These are phyloP conservation scores for Jacana jacana DNA, from an alignment of 2,113 vertebrate genomes.

Conservation along the genomic window DNA sequence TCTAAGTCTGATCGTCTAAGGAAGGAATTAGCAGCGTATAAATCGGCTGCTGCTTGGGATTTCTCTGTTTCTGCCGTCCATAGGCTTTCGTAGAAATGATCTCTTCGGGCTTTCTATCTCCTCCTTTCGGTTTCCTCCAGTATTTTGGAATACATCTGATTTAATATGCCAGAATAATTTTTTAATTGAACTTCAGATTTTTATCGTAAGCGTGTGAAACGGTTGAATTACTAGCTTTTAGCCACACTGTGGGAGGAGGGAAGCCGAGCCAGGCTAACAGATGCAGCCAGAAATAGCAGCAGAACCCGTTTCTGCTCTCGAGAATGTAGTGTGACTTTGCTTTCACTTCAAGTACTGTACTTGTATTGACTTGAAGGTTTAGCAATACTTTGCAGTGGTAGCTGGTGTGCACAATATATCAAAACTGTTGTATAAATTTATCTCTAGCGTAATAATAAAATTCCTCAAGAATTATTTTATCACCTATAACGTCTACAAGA, in stretches of 20 bases:
- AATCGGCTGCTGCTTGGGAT: slow-evolving; percentile 13
- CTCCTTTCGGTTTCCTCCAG: background rate
- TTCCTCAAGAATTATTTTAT: background rate
- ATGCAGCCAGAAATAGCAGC: background rate
- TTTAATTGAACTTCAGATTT: slow-evolving; percentile 6
- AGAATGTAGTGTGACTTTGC: background rate
- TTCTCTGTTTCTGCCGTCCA: background rate
- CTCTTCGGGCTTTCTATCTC: background rate
- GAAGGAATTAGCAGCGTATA: slow-evolving; percentile 49
- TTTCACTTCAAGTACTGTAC: background rate
- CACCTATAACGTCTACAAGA: background rate
- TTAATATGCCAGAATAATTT: background rate
- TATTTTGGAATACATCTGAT: background rate
- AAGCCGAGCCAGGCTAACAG: background rate
- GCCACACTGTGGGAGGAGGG: background rate
- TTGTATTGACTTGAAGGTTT: background rate
- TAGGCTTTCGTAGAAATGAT: background rate
- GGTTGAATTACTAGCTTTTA: background rate
- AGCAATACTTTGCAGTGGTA: background rate
- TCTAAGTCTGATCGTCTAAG: slow-evolving; percentile 55
- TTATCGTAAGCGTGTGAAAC: background rate
- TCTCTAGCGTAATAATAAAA: background rate
- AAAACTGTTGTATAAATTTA: background rate
- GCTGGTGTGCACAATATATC: background rate
- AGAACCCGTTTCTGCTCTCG: background rate